A percentile compares a stretch with the other conserved stretches of the same genome.
Conservation (phyloP, 1,140 invertebrate species). For the Megalopta genalis region DNA sequence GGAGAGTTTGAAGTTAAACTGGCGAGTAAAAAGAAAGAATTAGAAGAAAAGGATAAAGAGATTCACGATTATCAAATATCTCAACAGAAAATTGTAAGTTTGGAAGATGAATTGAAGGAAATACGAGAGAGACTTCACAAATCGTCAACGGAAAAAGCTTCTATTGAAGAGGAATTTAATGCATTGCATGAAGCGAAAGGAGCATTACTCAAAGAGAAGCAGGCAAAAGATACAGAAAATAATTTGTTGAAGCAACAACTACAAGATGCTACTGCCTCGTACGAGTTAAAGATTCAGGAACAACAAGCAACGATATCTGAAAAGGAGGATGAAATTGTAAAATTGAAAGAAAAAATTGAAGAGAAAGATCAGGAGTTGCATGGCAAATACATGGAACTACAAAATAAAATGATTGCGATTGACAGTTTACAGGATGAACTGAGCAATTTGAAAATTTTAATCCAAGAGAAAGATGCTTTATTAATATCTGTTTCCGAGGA, state of each 20-base stretch:
- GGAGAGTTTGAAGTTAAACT: conserved; percentile 72
- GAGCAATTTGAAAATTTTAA: conserved; percentile 46
- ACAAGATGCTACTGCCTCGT: conserved; percentile 60
- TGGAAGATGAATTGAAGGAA: conserved; percentile 70
- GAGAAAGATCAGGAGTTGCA: conserved; percentile 82
- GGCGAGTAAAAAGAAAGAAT: conserved; percentile 65
- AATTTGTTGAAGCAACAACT: conserved; percentile 73
- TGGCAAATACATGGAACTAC: conserved; percentile 65
- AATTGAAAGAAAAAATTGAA: conserved; percentile 53
- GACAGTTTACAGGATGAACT: conserved; percentile 68
- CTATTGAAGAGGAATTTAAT: conserved; percentile 62
- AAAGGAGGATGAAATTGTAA: conserved; percentile 63
- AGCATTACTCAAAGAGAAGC: conserved; percentile 49
- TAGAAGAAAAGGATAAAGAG: conserved; percentile 58
- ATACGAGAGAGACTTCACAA: conserved; percentile 69
- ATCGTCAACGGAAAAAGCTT: conserved; percentile 61
- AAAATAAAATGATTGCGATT: conserved; percentile 63
- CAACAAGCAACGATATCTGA: conserved; percentile 4
- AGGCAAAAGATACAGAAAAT: conserved; percentile 56
- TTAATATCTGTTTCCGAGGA: conserved; percentile 63
- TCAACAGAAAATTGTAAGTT: conserved; percentile 48
- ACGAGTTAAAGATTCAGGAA: conserved; percentile 62
- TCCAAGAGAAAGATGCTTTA: conserved; percentile 51
- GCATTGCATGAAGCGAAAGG: conserved; percentile 54
- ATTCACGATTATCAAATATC: conserved; percentile 52